A percentile compares a stretch with the other conserved stretches of the same genome.
These are phyloP conservation scores for Patella pellucida DNA, from an alignment of 2,888 invertebrate species.

Conservation along the genomic window DNA sequence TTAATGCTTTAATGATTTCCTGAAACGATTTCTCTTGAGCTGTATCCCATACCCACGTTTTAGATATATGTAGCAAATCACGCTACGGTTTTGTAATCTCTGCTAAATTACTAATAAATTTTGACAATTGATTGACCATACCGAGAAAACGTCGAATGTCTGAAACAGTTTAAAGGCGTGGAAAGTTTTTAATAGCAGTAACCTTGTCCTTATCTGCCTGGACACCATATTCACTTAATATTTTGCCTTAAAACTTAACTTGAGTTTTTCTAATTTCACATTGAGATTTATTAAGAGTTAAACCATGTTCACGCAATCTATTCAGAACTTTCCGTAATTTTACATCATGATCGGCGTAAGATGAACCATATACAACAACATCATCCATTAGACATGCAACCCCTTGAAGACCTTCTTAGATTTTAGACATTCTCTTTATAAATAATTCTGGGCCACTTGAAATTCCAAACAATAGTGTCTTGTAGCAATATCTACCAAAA, in stretches of 20 bases:
- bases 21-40: background rate
- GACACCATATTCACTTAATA: constrained; percentile 20
- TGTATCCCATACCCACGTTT: constrained; percentile 30
- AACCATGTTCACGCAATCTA: no score
- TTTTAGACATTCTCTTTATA: constrained; percentile 26
- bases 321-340: no score
- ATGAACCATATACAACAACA: constrained; percentile 23
- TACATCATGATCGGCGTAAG: background rate
- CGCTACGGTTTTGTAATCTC: constrained; percentile 24
- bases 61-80: constrained; percentile 25
- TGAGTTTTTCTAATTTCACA: constrained; percentile 5
- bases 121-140: constrained; percentile 20
- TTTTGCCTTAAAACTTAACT: background rate
- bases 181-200: background rate
- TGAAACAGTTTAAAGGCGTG: constrained; percentile 17
- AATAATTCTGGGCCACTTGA: constrained; percentile 23
- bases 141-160: background rate
- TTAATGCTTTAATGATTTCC: constrained; percentile 18
- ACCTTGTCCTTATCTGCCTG: background rate
- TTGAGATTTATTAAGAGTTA: background rate
- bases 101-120: constrained; percentile 17
- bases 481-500: constrained; percentile 22
- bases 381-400: constrained; percentile 25
- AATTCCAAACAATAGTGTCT: constrained; percentile 10
- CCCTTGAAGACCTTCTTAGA: constrained; percentile 4